A percentile compares a stretch with the other conserved stretches of the same genome.
Evolutionary conservation across 2,797 vertebrate species (phyloP).

Genomic region (Sciurus vulgaris): DNA sequence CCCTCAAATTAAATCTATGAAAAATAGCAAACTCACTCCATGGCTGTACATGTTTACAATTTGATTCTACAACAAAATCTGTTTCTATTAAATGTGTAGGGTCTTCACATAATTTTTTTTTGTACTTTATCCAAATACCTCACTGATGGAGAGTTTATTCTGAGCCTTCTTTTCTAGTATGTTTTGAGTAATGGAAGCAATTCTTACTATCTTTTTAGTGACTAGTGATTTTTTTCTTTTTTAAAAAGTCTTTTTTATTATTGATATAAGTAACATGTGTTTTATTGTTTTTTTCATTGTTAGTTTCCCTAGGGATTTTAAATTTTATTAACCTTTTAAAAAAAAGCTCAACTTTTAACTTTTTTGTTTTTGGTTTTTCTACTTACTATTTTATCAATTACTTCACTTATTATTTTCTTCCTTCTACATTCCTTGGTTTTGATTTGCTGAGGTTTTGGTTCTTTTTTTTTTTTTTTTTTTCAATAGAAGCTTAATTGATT

Average conservation of each 20-base stretch:
- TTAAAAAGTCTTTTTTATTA: neutral
- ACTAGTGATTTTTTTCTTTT: neutral
- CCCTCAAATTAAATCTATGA: neutral
- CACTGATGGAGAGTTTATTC: neutral
- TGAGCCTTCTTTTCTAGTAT: neutral
- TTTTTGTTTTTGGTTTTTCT: neutral
- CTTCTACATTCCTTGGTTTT: neutral
- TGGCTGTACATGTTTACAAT: neutral
- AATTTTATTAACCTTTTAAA: neutral
- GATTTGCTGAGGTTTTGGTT: neutral
- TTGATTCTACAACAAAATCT: neutral
- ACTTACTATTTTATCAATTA: neutral
- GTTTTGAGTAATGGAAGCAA: neutral
- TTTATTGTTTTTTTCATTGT: neutral
- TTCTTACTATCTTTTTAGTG: neutral
- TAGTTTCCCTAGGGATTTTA: neutral
- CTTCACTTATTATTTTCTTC: neutral
- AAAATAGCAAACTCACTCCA: neutral
- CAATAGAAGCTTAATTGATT: conserved; percentile 26
- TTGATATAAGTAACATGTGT: neutral
- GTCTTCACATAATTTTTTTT: neutral
- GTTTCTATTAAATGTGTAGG: neutral
- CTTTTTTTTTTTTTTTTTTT: neutral
- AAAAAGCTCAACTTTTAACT: neutral
- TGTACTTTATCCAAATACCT: neutral